These are phyloP conservation scores for Willisornis vidua DNA, from an alignment of 2,113 vertebrate species.

Conservation along the genomic window DNA sequence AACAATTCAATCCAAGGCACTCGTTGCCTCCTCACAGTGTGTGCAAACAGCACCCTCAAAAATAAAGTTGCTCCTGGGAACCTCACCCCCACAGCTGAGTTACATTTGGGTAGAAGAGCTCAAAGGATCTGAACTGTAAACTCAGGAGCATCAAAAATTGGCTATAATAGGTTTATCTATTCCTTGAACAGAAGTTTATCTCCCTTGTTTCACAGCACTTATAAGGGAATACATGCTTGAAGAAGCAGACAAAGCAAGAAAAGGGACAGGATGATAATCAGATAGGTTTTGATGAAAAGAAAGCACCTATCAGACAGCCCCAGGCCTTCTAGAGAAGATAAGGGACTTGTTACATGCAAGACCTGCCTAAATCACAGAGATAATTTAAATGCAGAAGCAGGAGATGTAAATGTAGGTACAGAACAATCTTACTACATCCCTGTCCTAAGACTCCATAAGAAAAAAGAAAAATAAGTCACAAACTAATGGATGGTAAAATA, in stretches of 20 bases:
- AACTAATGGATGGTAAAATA: background rate
- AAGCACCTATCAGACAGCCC: background rate
- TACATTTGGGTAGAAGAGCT: background rate
- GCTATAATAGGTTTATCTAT: background rate
- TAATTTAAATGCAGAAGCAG: background rate
- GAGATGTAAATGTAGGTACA: background rate
- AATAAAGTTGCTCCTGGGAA: background rate
- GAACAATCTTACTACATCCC: background rate
- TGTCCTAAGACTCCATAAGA: background rate
- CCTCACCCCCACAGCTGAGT: background rate
- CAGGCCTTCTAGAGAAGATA: background rate
- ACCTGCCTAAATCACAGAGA: background rate
- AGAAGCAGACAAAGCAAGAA: background rate
- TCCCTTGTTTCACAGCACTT: background rate
- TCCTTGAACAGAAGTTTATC: background rate
- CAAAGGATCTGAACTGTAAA: background rate
- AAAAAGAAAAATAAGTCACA: background rate
- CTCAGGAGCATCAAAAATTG: background rate
- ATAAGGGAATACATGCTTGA: background rate
- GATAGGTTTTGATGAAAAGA: background rate
- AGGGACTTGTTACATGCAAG: background rate
- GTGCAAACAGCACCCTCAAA: background rate
- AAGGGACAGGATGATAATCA: background rate
- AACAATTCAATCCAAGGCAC: fast-evolving
- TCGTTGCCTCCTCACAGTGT: background rate